These are phyloP conservation scores for Rachycentron canadum DNA, from an alignment of 2,797 vertebrate species.

Conservation along the genomic window DNA sequence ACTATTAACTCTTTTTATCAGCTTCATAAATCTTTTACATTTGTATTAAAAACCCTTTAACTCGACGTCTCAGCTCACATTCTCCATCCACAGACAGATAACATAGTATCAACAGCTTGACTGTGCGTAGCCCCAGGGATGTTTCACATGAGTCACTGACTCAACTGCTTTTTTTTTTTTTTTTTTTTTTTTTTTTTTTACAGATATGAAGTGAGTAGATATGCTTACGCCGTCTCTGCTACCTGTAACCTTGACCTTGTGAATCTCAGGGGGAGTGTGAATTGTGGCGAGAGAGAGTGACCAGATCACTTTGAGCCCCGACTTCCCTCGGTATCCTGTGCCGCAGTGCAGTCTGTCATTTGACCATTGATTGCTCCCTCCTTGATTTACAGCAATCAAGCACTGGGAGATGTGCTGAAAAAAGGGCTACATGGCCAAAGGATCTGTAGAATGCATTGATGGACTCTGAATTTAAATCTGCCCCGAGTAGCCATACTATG, in stretches of 20 bases:
- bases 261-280: constrained; percentile 37
- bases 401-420: constrained; percentile 23
- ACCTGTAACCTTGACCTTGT: constrained; percentile 78
- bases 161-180: constrained; percentile 37
- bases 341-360: constrained; percentile 61
- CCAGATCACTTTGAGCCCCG: constrained; percentile 46
- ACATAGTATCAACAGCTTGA: constrained; percentile 29
- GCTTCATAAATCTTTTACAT: constrained; percentile 8
- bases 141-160: constrained; percentile 34
- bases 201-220: constrained; percentile 65
- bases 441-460: constrained; percentile 10
- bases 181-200: too few relatives aligned
- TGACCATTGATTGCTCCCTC: constrained; percentile 65
- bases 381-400: constrained; percentile 79
- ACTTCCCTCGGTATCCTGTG: constrained; percentile 44
- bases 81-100: constrained; percentile 49
- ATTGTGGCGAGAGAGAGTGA: constrained; percentile 43
- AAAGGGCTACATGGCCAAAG: constrained; percentile 1
- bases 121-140: constrained; percentile 8
- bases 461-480: constrained; percentile 53
- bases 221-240: constrained; percentile 55
- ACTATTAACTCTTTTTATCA: constrained; percentile 1
- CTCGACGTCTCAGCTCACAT: constrained; percentile 22
- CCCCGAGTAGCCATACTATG: constrained; percentile 44
- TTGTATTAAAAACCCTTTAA: constrained; percentile 15